Evolutionary conservation across 2,888 invertebrate species (phyloP).

Genomic region (Brachylomia viminalis): DNA sequence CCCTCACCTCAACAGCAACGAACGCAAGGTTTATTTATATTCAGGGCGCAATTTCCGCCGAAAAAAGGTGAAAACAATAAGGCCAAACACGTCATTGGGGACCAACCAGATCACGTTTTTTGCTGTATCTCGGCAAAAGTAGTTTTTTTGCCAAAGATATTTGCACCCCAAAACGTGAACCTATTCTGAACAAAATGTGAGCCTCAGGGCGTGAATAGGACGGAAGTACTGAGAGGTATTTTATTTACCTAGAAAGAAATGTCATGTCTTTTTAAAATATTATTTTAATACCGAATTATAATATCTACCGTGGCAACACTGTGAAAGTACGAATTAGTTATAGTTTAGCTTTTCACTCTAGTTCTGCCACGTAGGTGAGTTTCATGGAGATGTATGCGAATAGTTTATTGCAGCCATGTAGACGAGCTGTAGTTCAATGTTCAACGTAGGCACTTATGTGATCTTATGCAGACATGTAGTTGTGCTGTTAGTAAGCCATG

Average conservation of each 20-base stretch:
- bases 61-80: conserved; percentile 33
- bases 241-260: conserved; percentile 2
- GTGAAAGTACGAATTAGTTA: no score
- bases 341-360: no score
- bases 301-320: no score
- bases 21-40: conserved; percentile 28
- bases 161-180: conserved; percentile 23
- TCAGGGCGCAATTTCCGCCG: conserved; percentile 14
- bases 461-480: no score
- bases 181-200: conserved; percentile 24
- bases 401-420: no score
- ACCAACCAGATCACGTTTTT: conserved; percentile 21
- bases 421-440: no score
- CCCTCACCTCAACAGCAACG: not conserved
- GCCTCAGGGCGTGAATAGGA: not conserved
- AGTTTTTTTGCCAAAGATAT: conserved; percentile 21
- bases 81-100: conserved; percentile 9
- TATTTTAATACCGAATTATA: no score
- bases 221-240: not conserved
- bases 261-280: no score
- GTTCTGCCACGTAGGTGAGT: no score
- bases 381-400: no score
- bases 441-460: no score
- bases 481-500: no score
- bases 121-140: conserved; percentile 13